Evolutionary conservation across 2,888 invertebrate genomes (phyloP).

Genomic region (Xylota segnis): DNA sequence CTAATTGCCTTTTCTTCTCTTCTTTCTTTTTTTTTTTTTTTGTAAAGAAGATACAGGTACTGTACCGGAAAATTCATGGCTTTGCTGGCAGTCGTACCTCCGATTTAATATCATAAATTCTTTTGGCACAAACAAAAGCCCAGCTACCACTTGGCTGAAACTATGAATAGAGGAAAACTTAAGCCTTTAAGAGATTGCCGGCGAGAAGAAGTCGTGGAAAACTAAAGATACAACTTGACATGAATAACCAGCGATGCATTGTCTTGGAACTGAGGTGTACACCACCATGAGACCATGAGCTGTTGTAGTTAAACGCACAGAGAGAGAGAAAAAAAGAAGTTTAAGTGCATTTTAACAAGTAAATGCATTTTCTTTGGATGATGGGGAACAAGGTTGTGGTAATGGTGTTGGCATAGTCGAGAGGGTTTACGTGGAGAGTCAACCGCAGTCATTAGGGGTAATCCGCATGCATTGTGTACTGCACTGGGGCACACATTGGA

Average conservation of each 20-base stretch:
- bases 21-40: no score
- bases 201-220: conserved; percentile 14
- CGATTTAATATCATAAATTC: conserved; percentile 44
- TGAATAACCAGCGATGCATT: conserved; percentile 67
- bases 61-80: conserved; percentile 68
- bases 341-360: conserved; percentile 34
- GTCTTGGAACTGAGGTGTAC: conserved; percentile 65
- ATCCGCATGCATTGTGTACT: no score
- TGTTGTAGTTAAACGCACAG: conserved; percentile 16
- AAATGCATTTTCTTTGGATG: conserved; percentile 26
- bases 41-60: conserved; percentile 41
- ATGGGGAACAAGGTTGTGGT: conserved; percentile 15
- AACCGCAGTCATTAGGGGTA: no score
- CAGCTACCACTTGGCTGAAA: not conserved
- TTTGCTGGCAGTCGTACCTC: conserved; percentile 20
- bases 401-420: not conserved
- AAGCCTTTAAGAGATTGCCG: conserved; percentile 24
- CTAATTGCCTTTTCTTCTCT: conserved; percentile 69
- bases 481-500: no score
- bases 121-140: conserved; percentile 53
- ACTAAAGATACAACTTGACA: conserved; percentile 66
- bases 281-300: conserved; percentile 36
- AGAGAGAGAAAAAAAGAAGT: conserved; percentile 1
- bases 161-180: conserved; percentile 34
- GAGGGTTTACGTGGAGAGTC: not conserved